These are phyloP conservation scores for Lamprotornis superbus DNA, from an alignment of 2,113 vertebrate genomes.

Conservation along the genomic window DNA sequence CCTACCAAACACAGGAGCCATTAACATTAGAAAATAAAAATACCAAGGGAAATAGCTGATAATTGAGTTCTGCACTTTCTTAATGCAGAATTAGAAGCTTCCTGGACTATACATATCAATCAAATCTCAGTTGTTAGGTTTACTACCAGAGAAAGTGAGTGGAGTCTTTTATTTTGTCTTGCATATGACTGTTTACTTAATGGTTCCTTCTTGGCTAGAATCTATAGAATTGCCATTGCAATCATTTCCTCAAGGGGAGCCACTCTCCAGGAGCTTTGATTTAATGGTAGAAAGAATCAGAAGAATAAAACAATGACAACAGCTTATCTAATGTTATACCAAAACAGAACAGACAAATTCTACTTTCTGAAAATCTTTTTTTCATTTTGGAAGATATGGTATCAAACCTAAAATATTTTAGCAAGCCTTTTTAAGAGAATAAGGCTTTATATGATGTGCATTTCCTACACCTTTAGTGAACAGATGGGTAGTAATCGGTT, in stretches of 20 bases:
- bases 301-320: background rate
- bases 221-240: background rate
- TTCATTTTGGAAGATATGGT: background rate
- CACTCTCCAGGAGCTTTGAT: background rate
- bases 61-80: background rate
- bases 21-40: background rate
- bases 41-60: background rate
- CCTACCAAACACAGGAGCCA: background rate
- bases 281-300: background rate
- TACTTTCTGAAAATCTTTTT: background rate
- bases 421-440: background rate
- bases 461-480: slow-evolving; percentile 42
- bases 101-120: background rate
- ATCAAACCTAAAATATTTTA: background rate
- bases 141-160: background rate
- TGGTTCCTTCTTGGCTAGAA: background rate
- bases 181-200: background rate
- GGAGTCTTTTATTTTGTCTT: background rate
- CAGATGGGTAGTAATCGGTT: slow-evolving; percentile 70
- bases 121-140: background rate
- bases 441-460: slow-evolving; percentile 3
- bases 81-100: background rate
- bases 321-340: background rate
- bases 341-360: background rate
- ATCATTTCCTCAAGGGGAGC: background rate